These are phyloP conservation scores for Falco concolor DNA, from an alignment of 2,797 vertebrate genomes.

Conservation along the genomic window DNA sequence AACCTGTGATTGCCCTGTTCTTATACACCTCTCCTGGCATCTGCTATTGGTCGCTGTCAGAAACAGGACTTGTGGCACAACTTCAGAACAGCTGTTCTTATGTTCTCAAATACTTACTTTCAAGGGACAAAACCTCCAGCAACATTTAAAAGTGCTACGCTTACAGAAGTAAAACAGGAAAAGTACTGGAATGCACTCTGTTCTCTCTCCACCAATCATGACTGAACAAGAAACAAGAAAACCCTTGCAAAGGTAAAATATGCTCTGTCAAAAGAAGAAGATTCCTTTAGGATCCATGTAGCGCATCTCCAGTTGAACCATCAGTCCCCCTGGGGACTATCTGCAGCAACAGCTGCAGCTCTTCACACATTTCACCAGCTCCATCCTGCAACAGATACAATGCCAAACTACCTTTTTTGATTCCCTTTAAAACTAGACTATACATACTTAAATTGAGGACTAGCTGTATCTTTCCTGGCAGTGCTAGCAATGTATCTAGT, in stretches of 20 bases:
- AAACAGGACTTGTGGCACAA: neutral
- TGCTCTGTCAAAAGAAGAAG: neutral
- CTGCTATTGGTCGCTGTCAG: neutral
- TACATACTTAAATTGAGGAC: neutral
- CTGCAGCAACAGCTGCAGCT: neutral
- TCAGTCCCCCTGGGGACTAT: neutral
- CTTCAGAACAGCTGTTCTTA: neutral
- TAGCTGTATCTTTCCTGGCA: neutral
- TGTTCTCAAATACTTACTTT: neutral
- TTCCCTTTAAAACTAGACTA: neutral
- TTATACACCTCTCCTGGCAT: neutral
- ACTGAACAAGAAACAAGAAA: neutral
- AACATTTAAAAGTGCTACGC: neutral
- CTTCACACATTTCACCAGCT: neutral
- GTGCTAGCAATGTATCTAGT: neutral
- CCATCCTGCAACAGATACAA: neutral
- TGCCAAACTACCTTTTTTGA: neutral
- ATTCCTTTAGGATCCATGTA: neutral
- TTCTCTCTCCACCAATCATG: rapidly evolving
- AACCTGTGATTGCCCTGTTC: neutral
- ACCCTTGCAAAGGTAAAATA: neutral
- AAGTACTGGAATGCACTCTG: neutral
- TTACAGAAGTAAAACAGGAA: neutral
- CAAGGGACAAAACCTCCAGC: neutral
- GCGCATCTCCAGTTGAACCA: neutral